Percentiles rank a stretch among this genome's conserved stretches.
Evolutionary conservation across 1,140 invertebrate species (phyloP).

Genomic region (Drosophila carrolli): DNA sequence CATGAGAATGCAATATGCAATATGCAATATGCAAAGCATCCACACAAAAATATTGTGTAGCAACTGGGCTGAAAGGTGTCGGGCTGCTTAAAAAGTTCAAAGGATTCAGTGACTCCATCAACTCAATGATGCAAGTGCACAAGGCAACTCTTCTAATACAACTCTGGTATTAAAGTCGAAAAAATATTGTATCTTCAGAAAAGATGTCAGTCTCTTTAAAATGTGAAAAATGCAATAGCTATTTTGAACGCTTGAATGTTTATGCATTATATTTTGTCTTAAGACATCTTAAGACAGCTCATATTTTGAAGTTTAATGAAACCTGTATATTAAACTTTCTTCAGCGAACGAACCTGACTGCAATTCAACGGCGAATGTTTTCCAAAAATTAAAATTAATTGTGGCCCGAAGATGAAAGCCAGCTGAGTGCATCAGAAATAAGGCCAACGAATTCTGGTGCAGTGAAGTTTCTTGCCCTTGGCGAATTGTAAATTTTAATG

Average conservation of each 20-base stretch:
- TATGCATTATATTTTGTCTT: background rate
- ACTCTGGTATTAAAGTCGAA: background rate
- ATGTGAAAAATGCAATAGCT: background rate
- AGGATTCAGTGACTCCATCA: constrained; percentile 4
- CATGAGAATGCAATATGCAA: constrained; percentile 30
- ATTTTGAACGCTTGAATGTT: background rate
- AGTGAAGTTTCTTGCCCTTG: constrained; percentile 47
- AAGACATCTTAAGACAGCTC: too few species aligned
- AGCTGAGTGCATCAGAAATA: constrained; percentile 21
- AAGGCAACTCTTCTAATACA: background rate
- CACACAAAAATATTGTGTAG: constrained; percentile 23
- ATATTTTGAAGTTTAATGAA: too few species aligned
- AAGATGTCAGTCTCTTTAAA: background rate
- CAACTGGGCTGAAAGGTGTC: constrained; percentile 22
- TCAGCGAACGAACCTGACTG: background rate
- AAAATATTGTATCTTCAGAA: background rate
- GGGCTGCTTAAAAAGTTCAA: constrained; percentile 18
- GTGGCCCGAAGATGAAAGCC: constrained; percentile 6
- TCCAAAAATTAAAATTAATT: constrained; percentile 37
- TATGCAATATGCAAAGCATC: constrained; percentile 5
- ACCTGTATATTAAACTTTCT: background rate
- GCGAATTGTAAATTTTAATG: constrained; percentile 65
- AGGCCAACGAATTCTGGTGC: constrained; percentile 7
- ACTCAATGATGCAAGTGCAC: background rate
- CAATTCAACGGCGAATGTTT: constrained; percentile 5